These are phyloP conservation scores for Psilopogon haemacephalus DNA, from an alignment of 2,113 vertebrate genomes.

Conservation along the genomic window DNA sequence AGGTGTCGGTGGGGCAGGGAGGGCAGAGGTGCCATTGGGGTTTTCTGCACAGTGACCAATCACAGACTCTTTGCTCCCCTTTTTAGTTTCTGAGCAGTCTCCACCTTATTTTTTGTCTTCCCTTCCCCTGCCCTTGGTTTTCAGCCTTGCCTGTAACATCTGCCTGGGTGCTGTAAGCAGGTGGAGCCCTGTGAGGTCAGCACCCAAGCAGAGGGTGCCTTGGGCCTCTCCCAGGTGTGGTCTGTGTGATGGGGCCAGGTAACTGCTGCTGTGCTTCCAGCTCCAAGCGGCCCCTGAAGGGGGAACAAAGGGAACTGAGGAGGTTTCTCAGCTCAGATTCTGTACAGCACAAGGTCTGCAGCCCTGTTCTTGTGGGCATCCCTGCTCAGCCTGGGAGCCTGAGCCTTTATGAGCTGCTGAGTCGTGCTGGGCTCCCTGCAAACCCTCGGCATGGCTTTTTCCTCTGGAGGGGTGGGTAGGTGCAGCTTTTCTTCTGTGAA, in stretches of 20 bases:
- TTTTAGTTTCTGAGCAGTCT: background rate
- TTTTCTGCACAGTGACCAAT: background rate
- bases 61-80: background rate
- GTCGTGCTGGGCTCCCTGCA: background rate
- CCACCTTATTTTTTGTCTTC: background rate
- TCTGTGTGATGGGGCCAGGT: background rate
- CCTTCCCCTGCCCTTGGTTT: background rate
- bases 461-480: slow-evolving; percentile 31
- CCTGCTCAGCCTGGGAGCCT: rapidly evolving
- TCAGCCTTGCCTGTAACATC: background rate
- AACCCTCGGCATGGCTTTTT: background rate
- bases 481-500: slow-evolving; percentile 51
- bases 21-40: background rate
- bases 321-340: background rate
- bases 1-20: no score
- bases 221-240: no score
- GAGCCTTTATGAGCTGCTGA: background rate
- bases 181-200: rapidly evolving
- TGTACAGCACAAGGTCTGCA: background rate
- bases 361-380: background rate
- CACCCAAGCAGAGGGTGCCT: background rate
- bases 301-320: background rate
- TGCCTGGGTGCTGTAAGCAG: background rate
- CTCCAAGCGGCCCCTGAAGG: rapidly evolving
- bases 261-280: background rate